Evolutionary conservation across 2,888 invertebrate species (phyloP), one percentile per base, ranked within the genome.

Genomic region (Callyntrura guangdongensis): DNA sequence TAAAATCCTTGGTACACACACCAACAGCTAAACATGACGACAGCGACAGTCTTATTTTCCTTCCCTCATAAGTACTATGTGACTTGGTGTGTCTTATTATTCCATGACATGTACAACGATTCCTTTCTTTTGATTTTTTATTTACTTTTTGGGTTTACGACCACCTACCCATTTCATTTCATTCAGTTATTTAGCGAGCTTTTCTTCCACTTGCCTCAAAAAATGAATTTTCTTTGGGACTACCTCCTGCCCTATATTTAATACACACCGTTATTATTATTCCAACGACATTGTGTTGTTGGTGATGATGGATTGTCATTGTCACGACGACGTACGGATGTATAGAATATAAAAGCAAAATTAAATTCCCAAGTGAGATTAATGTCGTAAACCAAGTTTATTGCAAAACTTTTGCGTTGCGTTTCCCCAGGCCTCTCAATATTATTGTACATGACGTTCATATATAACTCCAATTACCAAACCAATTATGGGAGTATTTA

Each of bases 241-340:
- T n/a, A n/a, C n/a, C n/a, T n/a, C n/a, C n/a, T n/a, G n/a, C n/a
- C n/a, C n/a, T n/a, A n/a, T n/a, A n/a, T n/a, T n/a, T n/a, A n/a
- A n/a, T n/a, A n/a, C n/a, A n/a, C n/a, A n/a, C 1, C 5, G n/a
- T 8, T 25, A 25, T 61, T 27, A 2, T 36, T 36, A 14, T 36
- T 11, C 14, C 12, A 69, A 69, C 2, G 20, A 25, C 25, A 11
- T 3, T 3, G 36, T 36, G 67, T 4, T 20, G 72, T 17, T 47
- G 17, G 45, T 72, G 45, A 47, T 72, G 72, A 72, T 72, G 72
- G 47, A 72, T 72, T 72, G 72, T 72, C 72, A 72, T 72, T 72
- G 72, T 72, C 72, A 72, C 72, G n/a, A n/a, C n/a, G n/a, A n/a
- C n/a, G n/a, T n/a, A n/a, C n/a, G n/a, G n/a, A n/a, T n/a, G n/a